These are phyloP conservation scores for Antrozous pallidus DNA, from an alignment of 2,797 vertebrate genomes.

Conservation along the genomic window DNA sequence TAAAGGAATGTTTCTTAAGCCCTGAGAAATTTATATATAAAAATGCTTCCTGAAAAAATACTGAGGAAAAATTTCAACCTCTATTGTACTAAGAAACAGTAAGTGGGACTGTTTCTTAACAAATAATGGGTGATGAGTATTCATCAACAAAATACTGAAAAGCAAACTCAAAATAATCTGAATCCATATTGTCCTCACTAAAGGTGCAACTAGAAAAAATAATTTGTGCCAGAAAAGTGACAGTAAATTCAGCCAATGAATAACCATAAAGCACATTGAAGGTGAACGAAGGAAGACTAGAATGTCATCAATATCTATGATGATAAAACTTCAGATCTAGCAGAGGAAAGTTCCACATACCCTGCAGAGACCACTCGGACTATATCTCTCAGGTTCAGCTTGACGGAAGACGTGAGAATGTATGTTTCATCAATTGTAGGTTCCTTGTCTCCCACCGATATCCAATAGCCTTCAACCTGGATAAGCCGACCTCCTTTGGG, in stretches of 20 bases:
- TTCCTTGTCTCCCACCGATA: slow-evolving; percentile 92
- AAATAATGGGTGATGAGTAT: background rate
- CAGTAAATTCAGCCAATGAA: background rate
- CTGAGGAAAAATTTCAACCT: background rate
- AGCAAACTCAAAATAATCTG: background rate
- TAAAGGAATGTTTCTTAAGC: background rate
- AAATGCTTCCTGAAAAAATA: background rate
- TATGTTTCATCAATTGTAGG: slow-evolving; percentile 90
- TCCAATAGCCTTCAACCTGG: slow-evolving; percentile 95
- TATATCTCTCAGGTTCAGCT: slow-evolving; percentile 94
- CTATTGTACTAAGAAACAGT: background rate
- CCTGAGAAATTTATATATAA: background rate
- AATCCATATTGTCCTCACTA: background rate
- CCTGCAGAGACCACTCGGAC: slow-evolving; percentile 93
- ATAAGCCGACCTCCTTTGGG: slow-evolving; percentile 86
- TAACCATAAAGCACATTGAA: background rate
- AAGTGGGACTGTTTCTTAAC: background rate
- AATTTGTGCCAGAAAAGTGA: background rate
- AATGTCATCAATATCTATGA: background rate
- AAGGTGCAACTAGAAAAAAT: background rate
- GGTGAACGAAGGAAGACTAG: background rate
- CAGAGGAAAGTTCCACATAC: slow-evolving; percentile 81
- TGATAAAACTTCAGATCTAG: background rate
- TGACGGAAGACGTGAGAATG: slow-evolving; percentile 93
- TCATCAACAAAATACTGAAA: background rate